These are phyloP conservation scores for Thunnus albacares DNA, from an alignment of 2,797 vertebrate genomes.

Conservation along the genomic window DNA sequence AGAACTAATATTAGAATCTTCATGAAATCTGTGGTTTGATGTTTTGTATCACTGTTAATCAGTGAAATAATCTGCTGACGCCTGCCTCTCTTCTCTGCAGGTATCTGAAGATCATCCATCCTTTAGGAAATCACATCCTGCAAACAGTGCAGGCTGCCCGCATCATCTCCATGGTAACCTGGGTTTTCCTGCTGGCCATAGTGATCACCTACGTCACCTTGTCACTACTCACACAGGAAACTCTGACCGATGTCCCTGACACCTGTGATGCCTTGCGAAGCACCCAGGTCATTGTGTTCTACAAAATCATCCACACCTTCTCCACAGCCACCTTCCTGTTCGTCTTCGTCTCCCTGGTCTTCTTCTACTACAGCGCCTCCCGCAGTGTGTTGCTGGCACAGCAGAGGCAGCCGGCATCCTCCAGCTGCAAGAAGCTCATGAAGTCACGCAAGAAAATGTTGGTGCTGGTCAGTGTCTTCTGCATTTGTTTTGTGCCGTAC, in stretches of 20 bases:
- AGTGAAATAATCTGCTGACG: not conserved
- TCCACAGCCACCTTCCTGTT: constrained; percentile 66
- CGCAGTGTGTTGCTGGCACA: constrained; percentile 55
- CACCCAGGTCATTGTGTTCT: constrained; percentile 5
- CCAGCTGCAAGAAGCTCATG: constrained; percentile 58
- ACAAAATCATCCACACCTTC: constrained; percentile 67
- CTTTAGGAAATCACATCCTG: constrained; percentile 61
- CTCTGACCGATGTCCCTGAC: rapidly evolving
- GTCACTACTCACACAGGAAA: constrained; percentile 38
- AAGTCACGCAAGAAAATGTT: constrained; percentile 79
- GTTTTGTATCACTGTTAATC: no score
- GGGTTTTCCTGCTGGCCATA: constrained; percentile 66
- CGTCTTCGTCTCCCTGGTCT: constrained; percentile 69
- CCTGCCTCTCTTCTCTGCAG: constrained; percentile 55
- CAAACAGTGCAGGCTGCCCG: constrained; percentile 62
- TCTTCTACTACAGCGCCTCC: constrained; percentile 76
- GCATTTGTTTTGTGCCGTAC: constrained; percentile 83
- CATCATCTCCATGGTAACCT: constrained; percentile 69
- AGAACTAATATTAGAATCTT: no score
- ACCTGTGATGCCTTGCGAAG: constrained; percentile 66
- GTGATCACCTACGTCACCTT: constrained; percentile 55
- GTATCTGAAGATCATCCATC: constrained; percentile 82
- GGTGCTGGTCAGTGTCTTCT: constrained; percentile 81
- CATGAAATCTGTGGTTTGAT: no score
- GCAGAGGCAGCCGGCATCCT: constrained; percentile 22